Conservation (phyloP, 2,113 vertebrate genomes). For the Muntiacus muntjak region DNA sequence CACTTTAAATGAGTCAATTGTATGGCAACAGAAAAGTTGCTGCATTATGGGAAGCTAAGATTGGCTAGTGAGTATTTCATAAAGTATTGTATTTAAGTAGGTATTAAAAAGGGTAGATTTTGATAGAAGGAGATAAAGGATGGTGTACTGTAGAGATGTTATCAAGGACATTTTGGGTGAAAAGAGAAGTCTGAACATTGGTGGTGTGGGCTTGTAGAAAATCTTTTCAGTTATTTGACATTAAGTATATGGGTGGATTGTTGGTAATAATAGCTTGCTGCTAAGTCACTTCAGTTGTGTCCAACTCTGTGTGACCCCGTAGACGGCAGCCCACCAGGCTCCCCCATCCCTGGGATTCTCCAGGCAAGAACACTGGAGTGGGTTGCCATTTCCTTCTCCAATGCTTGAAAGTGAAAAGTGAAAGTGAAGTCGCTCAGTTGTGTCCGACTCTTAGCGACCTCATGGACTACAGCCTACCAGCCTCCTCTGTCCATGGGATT, state of each 20-base stretch:
- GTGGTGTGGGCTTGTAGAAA: background rate
- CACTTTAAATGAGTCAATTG: background rate
- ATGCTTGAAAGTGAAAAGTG: too few species aligned
- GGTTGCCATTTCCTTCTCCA: too few species aligned
- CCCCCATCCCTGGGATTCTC: too few species aligned
- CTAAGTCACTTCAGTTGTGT: too few species aligned
- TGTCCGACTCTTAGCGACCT: too few species aligned
- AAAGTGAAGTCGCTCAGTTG: too few species aligned
- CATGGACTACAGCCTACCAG: too few species aligned
- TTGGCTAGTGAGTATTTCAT: background rate
- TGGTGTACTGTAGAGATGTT: background rate
- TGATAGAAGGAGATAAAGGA: background rate
- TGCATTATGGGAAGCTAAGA: background rate
- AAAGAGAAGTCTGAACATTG: background rate
- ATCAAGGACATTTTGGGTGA: background rate
- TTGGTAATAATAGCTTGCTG: background rate
- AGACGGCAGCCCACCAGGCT: too few species aligned
- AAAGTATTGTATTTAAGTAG: background rate
- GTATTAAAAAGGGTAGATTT: background rate
- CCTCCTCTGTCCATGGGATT: too few species aligned
- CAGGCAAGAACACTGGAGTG: too few species aligned
- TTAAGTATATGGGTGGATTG: background rate
- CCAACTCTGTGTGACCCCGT: too few species aligned
- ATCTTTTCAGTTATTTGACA: background rate
- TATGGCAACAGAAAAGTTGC: background rate